phyloP scores from a whole-genome alignment of 2,888 invertebrate genomes.

The Leucophora obtusa region DNA sequence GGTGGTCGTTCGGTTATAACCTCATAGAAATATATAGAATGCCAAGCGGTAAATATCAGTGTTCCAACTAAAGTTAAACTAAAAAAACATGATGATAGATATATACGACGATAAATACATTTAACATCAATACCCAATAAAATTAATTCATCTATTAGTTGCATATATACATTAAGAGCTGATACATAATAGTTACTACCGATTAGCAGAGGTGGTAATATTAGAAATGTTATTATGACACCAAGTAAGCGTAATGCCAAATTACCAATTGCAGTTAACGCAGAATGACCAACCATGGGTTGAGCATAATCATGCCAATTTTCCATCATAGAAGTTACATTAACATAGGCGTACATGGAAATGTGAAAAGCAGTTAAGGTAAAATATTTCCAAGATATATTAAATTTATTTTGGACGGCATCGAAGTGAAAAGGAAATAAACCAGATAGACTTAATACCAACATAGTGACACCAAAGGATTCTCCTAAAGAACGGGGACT shows the following conservation, averaged over 20 bases:
- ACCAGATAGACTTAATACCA: conserved; percentile 63
- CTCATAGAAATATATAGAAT: conserved; percentile 67
- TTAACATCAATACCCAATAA: conserved; percentile 62
- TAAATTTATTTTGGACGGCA: conserved; percentile 44
- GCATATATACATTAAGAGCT: conserved; percentile 59
- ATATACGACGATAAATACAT: conserved; percentile 55
- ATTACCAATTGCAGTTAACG: conserved; percentile 64
- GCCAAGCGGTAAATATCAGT: conserved; percentile 64
- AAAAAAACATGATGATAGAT: not conserved
- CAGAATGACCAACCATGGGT: conserved; percentile 66
- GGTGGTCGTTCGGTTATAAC: conserved; percentile 63
- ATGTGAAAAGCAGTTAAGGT: conserved; percentile 62
- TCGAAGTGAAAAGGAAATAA: conserved; percentile 66
- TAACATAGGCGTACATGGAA: conserved; percentile 66
- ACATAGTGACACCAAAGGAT: conserved; percentile 53
- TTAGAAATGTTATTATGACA: conserved; percentile 60
- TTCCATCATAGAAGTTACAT: conserved; percentile 58
- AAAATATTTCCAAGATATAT: conserved; percentile 59
- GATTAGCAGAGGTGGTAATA: conserved; percentile 61
- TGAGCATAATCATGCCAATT: conserved; percentile 65
- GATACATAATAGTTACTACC: conserved; percentile 45
- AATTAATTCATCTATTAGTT: conserved; percentile 52
- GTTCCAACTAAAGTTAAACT: not conserved
- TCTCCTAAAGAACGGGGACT: conserved; percentile 57
- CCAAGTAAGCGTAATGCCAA: conserved; percentile 64